Conservation (phyloP, 2,797 vertebrate species). For the Poecilia wingei region DNA sequence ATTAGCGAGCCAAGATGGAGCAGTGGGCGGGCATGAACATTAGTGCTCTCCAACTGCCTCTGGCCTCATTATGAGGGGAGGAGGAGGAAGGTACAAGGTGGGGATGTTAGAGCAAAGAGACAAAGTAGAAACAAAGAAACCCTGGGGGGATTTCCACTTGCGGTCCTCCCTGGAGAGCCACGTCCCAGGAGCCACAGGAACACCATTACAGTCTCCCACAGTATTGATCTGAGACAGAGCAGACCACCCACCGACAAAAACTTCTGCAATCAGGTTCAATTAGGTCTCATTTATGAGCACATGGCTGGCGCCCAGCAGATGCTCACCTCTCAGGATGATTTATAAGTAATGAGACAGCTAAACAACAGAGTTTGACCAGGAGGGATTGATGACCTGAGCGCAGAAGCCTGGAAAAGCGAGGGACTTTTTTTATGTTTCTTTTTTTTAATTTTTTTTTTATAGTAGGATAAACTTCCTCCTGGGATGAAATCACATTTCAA, state of each 20-base stretch:
- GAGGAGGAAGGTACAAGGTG: background rate
- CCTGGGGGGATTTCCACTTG: constrained; percentile 39
- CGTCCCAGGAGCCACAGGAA: constrained; percentile 17
- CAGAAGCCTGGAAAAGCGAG: background rate
- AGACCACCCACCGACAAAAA: constrained; percentile 51
- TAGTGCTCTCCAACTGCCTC: constrained; percentile 72
- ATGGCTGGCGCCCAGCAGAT: constrained; percentile 27
- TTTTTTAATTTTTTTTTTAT: background rate
- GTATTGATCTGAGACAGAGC: constrained; percentile 46
- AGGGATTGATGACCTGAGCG: constrained; percentile 3
- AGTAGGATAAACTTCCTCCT: background rate
- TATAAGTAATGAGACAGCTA: constrained; percentile 44
- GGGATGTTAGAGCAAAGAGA: constrained; percentile 18
- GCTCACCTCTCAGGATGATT: constrained; percentile 47
- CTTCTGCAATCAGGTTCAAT: constrained; percentile 61
- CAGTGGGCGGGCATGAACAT: constrained; percentile 50
- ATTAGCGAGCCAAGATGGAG: constrained; percentile 66
- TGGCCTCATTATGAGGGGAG: constrained; percentile 58
- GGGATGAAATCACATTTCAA: background rate
- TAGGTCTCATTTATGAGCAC: constrained; percentile 64
- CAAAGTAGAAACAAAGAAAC: constrained; percentile 32
- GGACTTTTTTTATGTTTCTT: background rate
- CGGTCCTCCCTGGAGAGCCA: constrained; percentile 36
- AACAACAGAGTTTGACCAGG: constrained; percentile 25
- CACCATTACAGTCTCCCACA: constrained; percentile 30